These are phyloP conservation scores for Trisateles emortualis DNA, from an alignment of 2,888 invertebrate species.

Conservation along the genomic window DNA sequence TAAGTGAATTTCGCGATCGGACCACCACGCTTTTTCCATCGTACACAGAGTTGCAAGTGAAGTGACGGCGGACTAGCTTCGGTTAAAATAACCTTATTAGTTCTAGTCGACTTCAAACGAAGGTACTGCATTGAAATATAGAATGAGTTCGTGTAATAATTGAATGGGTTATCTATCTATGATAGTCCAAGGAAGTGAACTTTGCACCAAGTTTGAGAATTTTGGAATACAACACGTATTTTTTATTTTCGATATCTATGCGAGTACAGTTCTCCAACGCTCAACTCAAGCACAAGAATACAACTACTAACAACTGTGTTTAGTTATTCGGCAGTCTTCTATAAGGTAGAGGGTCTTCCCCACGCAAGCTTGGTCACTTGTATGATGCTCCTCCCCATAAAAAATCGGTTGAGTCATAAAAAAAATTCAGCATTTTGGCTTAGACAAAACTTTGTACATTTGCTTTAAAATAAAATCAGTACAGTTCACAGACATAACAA, in stretches of 20 bases:
- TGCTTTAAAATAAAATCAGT: not conserved
- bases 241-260: no score
- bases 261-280: no score
- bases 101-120: not conserved
- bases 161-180: not conserved
- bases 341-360: no score
- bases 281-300: no score
- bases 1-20: constrained; percentile 85
- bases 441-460: not conserved
- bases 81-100: constrained; percentile 18
- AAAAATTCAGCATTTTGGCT: not conserved
- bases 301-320: no score
- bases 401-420: no score
- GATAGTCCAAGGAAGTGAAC: not conserved
- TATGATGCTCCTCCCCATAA: no score
- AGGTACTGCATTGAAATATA: not conserved
- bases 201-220: no score
- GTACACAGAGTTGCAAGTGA: constrained; percentile 28
- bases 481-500: constrained; percentile 8
- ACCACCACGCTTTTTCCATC: constrained; percentile 48
- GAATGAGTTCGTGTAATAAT: not conserved
- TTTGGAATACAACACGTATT: no score
- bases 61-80: constrained; percentile 22
- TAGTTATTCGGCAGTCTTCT: no score
- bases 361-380: no score